Evolutionary conservation across 2,113 vertebrate genomes (phyloP).

Genomic region (Parus major): DNA sequence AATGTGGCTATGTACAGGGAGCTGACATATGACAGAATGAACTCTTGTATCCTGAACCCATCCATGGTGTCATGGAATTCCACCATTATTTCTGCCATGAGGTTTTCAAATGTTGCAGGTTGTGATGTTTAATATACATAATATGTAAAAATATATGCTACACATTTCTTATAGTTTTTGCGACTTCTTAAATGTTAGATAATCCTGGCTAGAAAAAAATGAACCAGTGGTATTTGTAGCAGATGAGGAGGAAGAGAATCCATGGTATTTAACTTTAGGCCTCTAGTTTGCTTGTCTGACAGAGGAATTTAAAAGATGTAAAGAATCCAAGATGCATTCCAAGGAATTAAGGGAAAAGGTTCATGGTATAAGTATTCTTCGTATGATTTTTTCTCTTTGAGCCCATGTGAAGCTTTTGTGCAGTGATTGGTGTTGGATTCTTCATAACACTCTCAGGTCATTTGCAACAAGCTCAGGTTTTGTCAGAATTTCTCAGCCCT

Average conservation of each 20-base stretch:
- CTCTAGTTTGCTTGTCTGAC: background rate
- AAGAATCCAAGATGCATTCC: background rate
- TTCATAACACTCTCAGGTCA: background rate
- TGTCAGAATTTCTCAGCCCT: background rate
- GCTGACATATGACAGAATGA: background rate
- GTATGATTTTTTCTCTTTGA: background rate
- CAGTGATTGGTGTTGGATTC: background rate
- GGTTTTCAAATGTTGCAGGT: background rate
- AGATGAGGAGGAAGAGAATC: background rate
- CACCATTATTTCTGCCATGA: background rate
- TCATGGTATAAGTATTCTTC: background rate
- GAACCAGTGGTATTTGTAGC: background rate
- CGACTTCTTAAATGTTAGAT: background rate
- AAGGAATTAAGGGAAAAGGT: background rate
- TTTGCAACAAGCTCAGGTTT: background rate
- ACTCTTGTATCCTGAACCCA: background rate
- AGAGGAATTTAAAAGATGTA: background rate
- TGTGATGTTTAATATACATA: background rate
- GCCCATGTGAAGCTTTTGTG: background rate
- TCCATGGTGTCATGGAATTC: background rate
- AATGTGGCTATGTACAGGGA: background rate
- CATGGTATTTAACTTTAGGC: background rate
- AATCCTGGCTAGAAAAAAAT: background rate
- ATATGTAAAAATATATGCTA: background rate
- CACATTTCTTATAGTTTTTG: background rate